Evolutionary conservation across 1,140 invertebrate species (phyloP).

Genomic region (Pachypeltis micranthus): DNA sequence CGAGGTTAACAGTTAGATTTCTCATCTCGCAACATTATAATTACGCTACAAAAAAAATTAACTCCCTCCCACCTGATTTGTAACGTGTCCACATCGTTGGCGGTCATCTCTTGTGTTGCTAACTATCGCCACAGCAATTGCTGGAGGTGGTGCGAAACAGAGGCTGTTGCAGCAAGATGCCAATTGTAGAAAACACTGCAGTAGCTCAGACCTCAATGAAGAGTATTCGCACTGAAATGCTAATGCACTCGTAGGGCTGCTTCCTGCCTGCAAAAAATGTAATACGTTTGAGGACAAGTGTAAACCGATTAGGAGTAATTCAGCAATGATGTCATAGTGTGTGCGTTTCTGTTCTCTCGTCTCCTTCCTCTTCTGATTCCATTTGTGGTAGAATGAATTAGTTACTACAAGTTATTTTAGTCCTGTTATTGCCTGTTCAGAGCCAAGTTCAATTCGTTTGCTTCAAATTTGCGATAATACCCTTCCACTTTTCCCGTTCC

Average conservation of each 20-base stretch:
- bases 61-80: constrained; percentile 65
- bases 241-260: constrained; percentile 50
- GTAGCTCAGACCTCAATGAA: constrained; percentile 57
- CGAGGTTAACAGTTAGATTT: too few species aligned
- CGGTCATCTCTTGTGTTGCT: constrained; percentile 66
- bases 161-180: constrained; percentile 67
- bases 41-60: too few species aligned
- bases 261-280: constrained; percentile 41
- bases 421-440: too few species aligned
- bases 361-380: too few species aligned
- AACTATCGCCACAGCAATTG: constrained; percentile 73
- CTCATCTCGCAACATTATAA: too few species aligned
- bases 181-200: constrained; percentile 62
- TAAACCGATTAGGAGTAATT: too few species aligned
- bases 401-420: too few species aligned
- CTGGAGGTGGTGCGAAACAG: constrained; percentile 81
- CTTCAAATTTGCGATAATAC: background rate
- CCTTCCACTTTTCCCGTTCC: too few species aligned
- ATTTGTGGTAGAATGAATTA: too few species aligned
- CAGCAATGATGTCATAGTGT: too few species aligned
- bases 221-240: constrained; percentile 71
- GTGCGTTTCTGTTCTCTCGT: too few species aligned
- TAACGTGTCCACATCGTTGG: constrained; percentile 68
- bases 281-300: background rate
- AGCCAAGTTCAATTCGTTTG: background rate